Conservation (phyloP, 2,888 invertebrate genomes). For the Dryobotodes eremita region DNA sequence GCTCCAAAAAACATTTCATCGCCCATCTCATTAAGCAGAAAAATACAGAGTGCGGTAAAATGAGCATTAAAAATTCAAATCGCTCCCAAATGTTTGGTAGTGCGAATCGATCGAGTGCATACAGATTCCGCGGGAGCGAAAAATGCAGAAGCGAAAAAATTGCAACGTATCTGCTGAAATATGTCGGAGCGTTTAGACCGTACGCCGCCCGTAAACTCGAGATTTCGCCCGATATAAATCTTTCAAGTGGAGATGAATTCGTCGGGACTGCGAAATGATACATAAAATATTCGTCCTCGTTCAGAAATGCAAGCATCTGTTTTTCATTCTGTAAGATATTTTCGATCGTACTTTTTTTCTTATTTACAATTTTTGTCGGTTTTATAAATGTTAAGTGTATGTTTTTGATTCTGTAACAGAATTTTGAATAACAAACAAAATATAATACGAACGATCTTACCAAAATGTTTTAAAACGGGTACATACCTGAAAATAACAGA, state of each 20-base stretch:
- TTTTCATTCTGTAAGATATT: slow-evolving; percentile 79
- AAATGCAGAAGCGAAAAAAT: slow-evolving; percentile 75
- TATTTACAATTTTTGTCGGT: slow-evolving; percentile 46
- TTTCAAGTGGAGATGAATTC: slow-evolving; percentile 88
- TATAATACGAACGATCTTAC: slow-evolving; percentile 43
- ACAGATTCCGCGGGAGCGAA: slow-evolving; percentile 55
- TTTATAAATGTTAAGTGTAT: slow-evolving; percentile 10
- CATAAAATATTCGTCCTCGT: slow-evolving; percentile 87
- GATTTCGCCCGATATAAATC: slow-evolving; percentile 88
- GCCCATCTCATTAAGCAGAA: slow-evolving; percentile 34
- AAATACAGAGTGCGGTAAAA: slow-evolving; percentile 36
- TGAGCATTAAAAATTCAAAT: slow-evolving; percentile 48
- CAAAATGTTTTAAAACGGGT: slow-evolving; percentile 29
- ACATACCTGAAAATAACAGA: slow-evolving; percentile 70
- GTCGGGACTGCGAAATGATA: slow-evolving; percentile 86
- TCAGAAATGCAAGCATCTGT: slow-evolving; percentile 87
- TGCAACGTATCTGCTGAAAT: slow-evolving; percentile 73
- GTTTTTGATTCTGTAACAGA: not conserved
- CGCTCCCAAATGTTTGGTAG: slow-evolving; percentile 28
- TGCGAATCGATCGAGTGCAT: slow-evolving; percentile 49
- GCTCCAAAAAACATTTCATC: slow-evolving; percentile 30
- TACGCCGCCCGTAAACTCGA: slow-evolving; percentile 81
- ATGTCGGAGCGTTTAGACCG: slow-evolving; percentile 80
- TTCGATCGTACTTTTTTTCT: slow-evolving; percentile 50
- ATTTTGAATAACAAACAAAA: not conserved